A percentile compares a stretch with the other conserved stretches of the same genome.
Conservation (phyloP, 2,797 vertebrate genomes). For the Pipistrellus nathusii region DNA sequence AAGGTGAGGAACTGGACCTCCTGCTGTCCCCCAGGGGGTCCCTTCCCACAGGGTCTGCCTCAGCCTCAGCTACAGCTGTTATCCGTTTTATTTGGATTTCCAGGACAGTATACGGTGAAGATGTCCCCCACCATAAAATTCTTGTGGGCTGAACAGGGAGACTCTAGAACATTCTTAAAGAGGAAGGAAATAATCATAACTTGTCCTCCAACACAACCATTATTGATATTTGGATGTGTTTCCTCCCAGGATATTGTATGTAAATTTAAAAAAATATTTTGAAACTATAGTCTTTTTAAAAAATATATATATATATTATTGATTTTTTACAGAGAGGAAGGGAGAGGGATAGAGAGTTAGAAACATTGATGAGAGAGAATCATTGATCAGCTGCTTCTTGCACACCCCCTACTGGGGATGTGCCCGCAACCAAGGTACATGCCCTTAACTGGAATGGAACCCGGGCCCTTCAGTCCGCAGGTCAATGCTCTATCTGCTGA, state of each 20-base stretch:
- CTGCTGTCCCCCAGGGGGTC: background rate
- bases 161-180: background rate
- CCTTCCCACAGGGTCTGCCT: background rate
- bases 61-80: rapidly evolving
- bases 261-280: background rate
- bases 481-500: no score
- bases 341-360: no score
- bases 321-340: no score
- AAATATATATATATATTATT: no score
- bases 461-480: no score
- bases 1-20: conserved; percentile 89
- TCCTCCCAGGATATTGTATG: background rate
- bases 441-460: no score
- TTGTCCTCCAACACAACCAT: background rate
- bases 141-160: background rate
- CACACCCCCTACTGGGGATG: no score
- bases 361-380: no score
- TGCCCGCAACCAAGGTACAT: no score
- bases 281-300: no score
- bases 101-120: background rate
- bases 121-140: background rate
- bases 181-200: background rate
- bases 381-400: no score
- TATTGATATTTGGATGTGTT: background rate
- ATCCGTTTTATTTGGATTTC: background rate